Evolutionary conservation across 2,113 vertebrate species (phyloP).

Genomic region (Arvicanthis niloticus): DNA sequence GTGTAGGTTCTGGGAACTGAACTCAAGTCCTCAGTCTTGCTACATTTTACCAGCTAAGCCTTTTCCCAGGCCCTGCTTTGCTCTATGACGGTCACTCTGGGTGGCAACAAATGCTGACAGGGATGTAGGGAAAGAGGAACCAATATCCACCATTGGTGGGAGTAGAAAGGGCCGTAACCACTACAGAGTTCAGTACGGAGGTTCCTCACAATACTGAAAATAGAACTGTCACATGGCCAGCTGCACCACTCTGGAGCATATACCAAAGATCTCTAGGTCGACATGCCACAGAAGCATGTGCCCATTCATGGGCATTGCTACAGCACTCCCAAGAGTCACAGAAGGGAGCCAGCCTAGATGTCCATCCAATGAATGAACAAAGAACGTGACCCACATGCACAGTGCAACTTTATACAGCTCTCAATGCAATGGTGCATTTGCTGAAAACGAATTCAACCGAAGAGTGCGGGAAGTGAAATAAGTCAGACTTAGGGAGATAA

Average conservation of each 20-base stretch:
- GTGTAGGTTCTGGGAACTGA: not conserved
- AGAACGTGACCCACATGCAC: fast-evolving
- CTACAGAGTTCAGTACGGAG: too few species aligned
- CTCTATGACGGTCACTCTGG: not conserved
- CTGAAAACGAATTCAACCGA: not conserved
- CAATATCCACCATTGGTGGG: not conserved
- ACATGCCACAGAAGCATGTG: not conserved
- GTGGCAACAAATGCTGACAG: not conserved
- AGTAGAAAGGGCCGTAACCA: not conserved
- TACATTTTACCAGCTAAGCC: too few species aligned
- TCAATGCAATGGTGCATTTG: not conserved
- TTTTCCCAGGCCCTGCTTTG: not conserved
- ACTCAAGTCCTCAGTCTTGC: not conserved
- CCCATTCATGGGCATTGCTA: not conserved
- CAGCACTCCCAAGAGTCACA: not conserved
- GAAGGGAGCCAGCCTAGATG: not conserved
- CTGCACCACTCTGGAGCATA: not conserved
- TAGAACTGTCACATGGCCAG: not conserved
- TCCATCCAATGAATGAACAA: not conserved
- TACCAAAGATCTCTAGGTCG: not conserved
- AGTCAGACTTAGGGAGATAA: not conserved
- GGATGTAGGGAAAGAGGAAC: not conserved
- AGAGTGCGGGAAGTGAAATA: not conserved
- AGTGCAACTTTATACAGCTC: not conserved
- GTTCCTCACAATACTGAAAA: not conserved